Conservation (phyloP, 2,113 vertebrate genomes). For the Phyllostomus hastatus region DNA sequence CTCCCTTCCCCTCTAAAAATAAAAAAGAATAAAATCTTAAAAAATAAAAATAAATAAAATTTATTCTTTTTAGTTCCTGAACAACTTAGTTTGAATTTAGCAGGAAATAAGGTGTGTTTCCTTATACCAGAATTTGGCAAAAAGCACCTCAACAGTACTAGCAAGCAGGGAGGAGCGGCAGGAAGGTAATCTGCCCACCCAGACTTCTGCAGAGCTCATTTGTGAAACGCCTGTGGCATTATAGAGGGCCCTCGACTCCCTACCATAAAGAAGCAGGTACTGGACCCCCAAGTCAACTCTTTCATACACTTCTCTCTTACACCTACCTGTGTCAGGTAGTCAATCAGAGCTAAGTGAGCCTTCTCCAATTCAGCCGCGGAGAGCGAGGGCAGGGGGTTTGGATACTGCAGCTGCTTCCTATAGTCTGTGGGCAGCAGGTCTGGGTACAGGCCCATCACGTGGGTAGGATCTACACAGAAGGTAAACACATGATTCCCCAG, state of each 20-base stretch:
- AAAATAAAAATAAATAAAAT: background rate
- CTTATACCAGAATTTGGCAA: background rate
- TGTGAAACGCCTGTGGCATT: background rate
- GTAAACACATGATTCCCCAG: background rate
- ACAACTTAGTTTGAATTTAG: background rate
- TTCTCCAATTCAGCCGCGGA: constrained; percentile 95
- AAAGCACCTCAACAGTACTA: background rate
- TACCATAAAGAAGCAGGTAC: background rate
- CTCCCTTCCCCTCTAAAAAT: too few species aligned
- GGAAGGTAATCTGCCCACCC: background rate
- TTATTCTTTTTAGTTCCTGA: background rate
- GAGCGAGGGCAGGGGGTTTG: constrained; percentile 92
- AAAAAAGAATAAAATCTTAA: too few species aligned
- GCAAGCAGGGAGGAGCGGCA: background rate
- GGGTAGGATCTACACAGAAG: constrained; percentile 90
- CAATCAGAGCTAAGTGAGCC: constrained; percentile 96
- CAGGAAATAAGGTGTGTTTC: background rate
- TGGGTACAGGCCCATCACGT: constrained; percentile 98
- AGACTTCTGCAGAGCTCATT: background rate
- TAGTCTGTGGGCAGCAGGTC: constrained; percentile 96
- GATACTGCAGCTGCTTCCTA: constrained; percentile 97
- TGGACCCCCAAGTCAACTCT: background rate
- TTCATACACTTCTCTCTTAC: background rate
- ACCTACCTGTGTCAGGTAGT: constrained; percentile 96
- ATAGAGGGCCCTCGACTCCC: background rate